These are phyloP conservation scores for Yponomeuta sedellus DNA, from an alignment of 2,888 invertebrate species.

Conservation along the genomic window DNA sequence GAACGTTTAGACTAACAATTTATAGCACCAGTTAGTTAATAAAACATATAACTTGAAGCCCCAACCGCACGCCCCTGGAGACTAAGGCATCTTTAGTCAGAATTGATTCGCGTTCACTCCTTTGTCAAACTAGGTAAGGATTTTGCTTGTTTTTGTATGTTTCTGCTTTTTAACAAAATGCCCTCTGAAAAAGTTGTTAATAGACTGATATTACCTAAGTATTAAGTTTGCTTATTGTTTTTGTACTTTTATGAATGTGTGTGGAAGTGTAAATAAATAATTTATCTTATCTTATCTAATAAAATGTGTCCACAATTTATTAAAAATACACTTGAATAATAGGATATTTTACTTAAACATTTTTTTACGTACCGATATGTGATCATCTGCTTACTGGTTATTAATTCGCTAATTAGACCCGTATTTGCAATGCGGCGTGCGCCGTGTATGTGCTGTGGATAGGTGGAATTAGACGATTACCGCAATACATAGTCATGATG, in stretches of 20 bases:
- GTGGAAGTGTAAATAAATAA: too few relatives aligned
- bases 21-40: constrained; percentile 14
- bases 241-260: too few relatives aligned
- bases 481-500: neutral
- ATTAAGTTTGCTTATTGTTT: too few relatives aligned
- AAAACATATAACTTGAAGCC: constrained; percentile 33
- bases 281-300: too few relatives aligned
- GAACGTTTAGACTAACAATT: neutral
- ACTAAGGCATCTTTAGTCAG: constrained; percentile 37
- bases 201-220: too few relatives aligned
- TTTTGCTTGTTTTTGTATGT: neutral
- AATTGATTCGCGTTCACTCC: constrained; percentile 39
- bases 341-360: neutral
- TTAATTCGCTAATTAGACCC: neutral
- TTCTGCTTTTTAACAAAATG: too few relatives aligned
- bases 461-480: neutral
- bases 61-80: constrained; percentile 39
- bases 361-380: neutral
- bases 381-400: neutral
- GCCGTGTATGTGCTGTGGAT: neutral
- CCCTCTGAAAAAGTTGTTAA: too few relatives aligned
- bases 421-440: neutral
- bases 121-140: neutral
- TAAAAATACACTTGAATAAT: too few relatives aligned
- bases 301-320: too few relatives aligned